phyloP scores from a whole-genome alignment of 2,797 vertebrate species.

The Chromis chromis region DNA sequence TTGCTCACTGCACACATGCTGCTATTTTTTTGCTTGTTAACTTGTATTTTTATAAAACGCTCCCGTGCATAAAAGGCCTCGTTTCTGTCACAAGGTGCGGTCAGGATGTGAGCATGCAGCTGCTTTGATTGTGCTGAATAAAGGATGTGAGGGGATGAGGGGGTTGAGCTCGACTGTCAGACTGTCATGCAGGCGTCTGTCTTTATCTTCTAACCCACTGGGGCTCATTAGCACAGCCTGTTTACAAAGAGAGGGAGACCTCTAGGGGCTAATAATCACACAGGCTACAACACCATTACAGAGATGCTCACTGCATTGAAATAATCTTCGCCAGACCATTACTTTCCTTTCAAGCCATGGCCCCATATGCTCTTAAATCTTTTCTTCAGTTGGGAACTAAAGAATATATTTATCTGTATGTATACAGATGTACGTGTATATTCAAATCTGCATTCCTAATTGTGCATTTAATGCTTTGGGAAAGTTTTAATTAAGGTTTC shows the following conservation, averaged over 20 bases:
- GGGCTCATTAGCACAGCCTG: conserved; percentile 79
- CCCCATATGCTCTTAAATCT: conserved; percentile 1
- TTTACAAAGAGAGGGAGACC: conserved; percentile 74
- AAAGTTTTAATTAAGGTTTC: conserved; percentile 34
- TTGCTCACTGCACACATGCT: neutral
- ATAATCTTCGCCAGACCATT: conserved; percentile 44
- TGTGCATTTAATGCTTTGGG: conserved; percentile 7
- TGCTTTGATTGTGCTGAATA: conserved; percentile 52
- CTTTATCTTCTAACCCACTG: conserved; percentile 71
- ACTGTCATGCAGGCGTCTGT: conserved; percentile 65
- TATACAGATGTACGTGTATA: neutral
- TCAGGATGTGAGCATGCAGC: conserved; percentile 22
- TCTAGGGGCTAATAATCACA: conserved; percentile 78
- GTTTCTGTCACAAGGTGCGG: neutral
- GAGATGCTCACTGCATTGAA: conserved; percentile 60
- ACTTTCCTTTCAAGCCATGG: conserved; percentile 28
- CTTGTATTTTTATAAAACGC: neutral
- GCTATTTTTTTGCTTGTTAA: neutral
- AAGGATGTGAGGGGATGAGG: conserved; percentile 44
- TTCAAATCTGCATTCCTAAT: conserved; percentile 9
- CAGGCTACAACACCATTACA: conserved; percentile 70
- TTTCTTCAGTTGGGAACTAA: conserved; percentile 1
- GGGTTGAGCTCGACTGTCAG: conserved; percentile 50
- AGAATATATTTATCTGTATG: neutral
- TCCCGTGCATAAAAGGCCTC: neutral